Percentiles rank a stretch among this genome's conserved stretches.
Evolutionary conservation across 2,797 vertebrate genomes (phyloP).

Genomic region (Dryobates pubescens): DNA sequence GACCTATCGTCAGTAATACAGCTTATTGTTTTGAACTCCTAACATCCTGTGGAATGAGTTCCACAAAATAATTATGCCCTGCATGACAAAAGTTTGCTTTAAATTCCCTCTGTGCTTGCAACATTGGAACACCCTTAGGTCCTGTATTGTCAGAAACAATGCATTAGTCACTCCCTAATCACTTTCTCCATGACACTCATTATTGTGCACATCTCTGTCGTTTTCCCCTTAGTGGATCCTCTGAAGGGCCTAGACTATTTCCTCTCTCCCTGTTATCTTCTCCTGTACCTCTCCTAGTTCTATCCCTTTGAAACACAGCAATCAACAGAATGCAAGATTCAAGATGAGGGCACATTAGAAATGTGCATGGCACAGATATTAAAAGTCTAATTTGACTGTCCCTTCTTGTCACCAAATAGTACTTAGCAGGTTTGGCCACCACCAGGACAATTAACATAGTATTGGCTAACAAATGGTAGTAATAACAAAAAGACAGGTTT

Average conservation of each 20-base stretch:
- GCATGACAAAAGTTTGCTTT: constrained; percentile 58
- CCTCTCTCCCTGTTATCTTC: background rate
- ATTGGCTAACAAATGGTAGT: background rate
- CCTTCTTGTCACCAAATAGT: background rate
- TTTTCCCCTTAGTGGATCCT: constrained; percentile 19
- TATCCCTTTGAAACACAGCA: background rate
- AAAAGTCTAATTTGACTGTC: background rate
- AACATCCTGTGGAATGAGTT: constrained; percentile 40
- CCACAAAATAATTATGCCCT: constrained; percentile 68
- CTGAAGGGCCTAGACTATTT: constrained; percentile 19
- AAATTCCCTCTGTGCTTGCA: constrained; percentile 21
- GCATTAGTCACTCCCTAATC: constrained; percentile 61
- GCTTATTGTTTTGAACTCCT: constrained; percentile 50
- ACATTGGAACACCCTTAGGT: constrained; percentile 48
- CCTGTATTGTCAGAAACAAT: constrained; percentile 52
- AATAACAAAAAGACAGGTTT: background rate
- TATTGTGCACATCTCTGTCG: constrained; percentile 13
- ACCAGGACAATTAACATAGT: background rate
- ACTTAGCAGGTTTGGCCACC: background rate
- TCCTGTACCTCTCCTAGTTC: background rate
- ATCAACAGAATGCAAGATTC: background rate
- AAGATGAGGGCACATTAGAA: background rate
- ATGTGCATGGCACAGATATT: background rate
- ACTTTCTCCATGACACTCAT: constrained; percentile 47
- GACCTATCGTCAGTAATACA: constrained; percentile 15